Base-by-base conservation (phyloP, 2,113 vertebrate species). In the Ictalurus punctatus region DNA sequence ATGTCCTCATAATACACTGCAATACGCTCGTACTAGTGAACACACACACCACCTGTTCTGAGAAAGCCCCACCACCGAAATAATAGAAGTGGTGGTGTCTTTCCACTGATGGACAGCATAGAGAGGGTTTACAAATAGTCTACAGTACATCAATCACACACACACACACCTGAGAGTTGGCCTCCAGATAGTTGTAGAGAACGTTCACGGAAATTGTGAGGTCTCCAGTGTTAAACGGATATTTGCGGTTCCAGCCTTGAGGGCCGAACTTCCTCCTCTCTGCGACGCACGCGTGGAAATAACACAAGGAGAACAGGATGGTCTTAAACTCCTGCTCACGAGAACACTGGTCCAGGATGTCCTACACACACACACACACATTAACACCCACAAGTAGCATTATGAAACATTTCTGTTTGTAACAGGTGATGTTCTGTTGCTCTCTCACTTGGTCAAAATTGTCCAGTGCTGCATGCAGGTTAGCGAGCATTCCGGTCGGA, bases 321-420 rank as follows among this genome's bases (percentile, higher is more conserved):
- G 94, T 96, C 93, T 97, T 97, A 91, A 97, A 97, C 94, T 97
- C 96, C 92, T 97, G 96, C 92, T 96, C 96, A 6, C 93, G 89
- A 4, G 93, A 95, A 91, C 96, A 96, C 93, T 94, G 95, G 91
- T 97, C 96, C 93, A 96, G 93, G 82, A 96, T 96, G 87, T 94
- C 96, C 97, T 97, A 83, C 30, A 87, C 37, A 34, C 37, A 27
- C 30, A 56, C 2, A 61, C 48, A 54, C n/a, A 67, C 27, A 44
- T 7, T 2, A 27, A 34, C 19, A 86, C 34, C 86, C n/a, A 71
- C 21, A 81, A 58, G 23, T 67, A 48, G 84, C n/a, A 85, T 67
- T 74, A 71, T 65, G 52, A 54, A 59, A 61, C 34, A 21, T 34
- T 25, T 27, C 27, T 52, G 13, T 79, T 8, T 79, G 40, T 27